Base-by-base conservation (phyloP, 2,888 invertebrate species). In the Stenodera caucasica region DNA sequence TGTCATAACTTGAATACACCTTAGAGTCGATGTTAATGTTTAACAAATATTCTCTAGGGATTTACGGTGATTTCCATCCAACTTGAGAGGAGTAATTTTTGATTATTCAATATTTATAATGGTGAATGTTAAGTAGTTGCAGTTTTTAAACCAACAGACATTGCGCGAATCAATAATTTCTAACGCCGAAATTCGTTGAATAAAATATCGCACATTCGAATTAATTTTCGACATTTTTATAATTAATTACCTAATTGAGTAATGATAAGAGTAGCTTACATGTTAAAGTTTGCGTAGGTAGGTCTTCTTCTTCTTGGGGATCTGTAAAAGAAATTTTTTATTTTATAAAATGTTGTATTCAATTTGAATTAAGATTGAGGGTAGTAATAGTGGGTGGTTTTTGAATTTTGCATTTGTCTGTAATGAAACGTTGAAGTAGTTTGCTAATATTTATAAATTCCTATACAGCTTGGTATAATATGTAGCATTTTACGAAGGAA, bases 401-500 rank as follows among this genome's bases (percentile, higher is more conserved):
- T 37, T 58, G 61, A 58, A 55, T 62, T 58, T 62, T 58, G 29
- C 49, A 55, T 58, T 32, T 32, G 30, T 53, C 49, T 54, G 55
- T 63, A 63, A 63, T 63, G 63, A 63, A 60, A 63, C 57, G 57
- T 50, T 55, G 57, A 60, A 60, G 57, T 54, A 56, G 57, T 51
- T 52, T 55, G 60, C 63, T 60, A 63, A 63, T 63, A 72, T 72
- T 72, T 69, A 71, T 71, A 72, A 71, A 73, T 72, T 72, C 68
- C 67, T 71, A 72, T 67, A 68, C 64, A 68, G 69, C 67, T 64
- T 68, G 67, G 70, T 66, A 70, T 73, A 75, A 75, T 75, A 75
- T 74, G 72, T 75, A 75, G 74, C 73, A 73, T 72, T 75, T 73
- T 75, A 75, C 72, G 74, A 72, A 74, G 74, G 76, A 75, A 77